Conservation (phyloP, 2,113 vertebrate genomes). For the Tautogolabrus adspersus region DNA sequence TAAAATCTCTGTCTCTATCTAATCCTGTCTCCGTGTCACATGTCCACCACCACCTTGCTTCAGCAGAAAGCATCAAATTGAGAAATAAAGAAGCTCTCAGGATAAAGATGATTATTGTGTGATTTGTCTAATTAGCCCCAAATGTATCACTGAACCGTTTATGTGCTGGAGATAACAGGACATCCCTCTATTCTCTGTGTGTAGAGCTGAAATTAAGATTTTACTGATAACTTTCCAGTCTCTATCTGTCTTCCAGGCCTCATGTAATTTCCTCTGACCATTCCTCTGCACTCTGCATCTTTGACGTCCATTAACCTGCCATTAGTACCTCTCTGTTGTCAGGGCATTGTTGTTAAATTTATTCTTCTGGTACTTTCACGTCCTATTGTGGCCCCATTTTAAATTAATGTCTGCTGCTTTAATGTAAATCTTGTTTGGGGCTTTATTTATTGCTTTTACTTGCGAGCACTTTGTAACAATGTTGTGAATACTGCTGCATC, state of each 20-base stretch:
- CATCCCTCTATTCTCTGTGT: background rate
- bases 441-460: conserved; percentile 44
- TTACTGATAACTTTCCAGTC: conserved; percentile 25
- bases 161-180: background rate
- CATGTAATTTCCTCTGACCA: conserved; percentile 1
- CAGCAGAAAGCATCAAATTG: conserved; percentile 37
- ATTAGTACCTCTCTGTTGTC: conserved; percentile 28
- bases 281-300: conserved; percentile 2
- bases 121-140: conserved; percentile 28
- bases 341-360: conserved; percentile 18
- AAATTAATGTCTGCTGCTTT: conserved; percentile 29
- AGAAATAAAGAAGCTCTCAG: conserved; percentile 30
- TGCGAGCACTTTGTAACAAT: conserved; percentile 49
- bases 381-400: background rate
- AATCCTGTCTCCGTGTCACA: too few relatives aligned
- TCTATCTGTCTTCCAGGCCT: conserved; percentile 23
- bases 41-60: background rate
- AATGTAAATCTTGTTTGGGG: conserved; percentile 30
- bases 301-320: background rate
- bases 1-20: too few relatives aligned
- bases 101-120: conserved; percentile 32
- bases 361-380: conserved; percentile 2
- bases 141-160: conserved; percentile 13
- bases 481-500: conserved; percentile 39
- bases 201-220: conserved; percentile 31